phyloP scores from a whole-genome alignment of 2,113 vertebrate species.

The Muscicapa adusta region DNA sequence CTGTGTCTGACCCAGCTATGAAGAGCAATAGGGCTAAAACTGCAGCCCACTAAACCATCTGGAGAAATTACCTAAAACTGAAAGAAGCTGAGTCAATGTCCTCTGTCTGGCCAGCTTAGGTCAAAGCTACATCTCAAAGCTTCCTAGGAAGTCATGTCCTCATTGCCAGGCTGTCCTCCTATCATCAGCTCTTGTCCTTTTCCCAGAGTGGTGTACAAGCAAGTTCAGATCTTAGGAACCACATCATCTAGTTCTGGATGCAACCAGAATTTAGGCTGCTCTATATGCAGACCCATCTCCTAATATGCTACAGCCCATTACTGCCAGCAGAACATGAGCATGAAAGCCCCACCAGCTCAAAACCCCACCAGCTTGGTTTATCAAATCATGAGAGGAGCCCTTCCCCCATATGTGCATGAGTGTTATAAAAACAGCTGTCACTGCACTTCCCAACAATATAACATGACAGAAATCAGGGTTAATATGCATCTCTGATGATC shows the following conservation, averaged over 20 bases:
- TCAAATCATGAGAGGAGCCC: neutral
- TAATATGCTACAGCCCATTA: neutral
- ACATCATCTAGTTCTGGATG: neutral
- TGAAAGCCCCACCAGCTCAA: neutral
- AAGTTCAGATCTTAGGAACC: neutral
- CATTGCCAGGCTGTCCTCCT: neutral
- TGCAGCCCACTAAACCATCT: neutral
- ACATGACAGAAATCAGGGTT: neutral
- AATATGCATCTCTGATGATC: neutral
- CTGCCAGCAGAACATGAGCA: neutral
- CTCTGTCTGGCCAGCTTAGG: neutral
- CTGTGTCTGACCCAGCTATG: neutral
- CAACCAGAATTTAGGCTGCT: neutral
- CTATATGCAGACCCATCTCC: neutral
- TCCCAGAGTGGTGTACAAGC: neutral
- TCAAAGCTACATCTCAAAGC: neutral
- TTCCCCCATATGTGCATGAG: neutral
- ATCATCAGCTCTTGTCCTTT: neutral
- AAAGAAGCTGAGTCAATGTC: neutral
- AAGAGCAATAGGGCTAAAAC: neutral
- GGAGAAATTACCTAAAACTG: neutral
- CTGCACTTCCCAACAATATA: neutral
- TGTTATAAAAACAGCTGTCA: neutral
- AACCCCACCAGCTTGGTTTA: neutral
- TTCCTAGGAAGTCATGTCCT: neutral